Conservation (phyloP, 2,888 invertebrate genomes). For the Calephelis perditalis region DNA sequence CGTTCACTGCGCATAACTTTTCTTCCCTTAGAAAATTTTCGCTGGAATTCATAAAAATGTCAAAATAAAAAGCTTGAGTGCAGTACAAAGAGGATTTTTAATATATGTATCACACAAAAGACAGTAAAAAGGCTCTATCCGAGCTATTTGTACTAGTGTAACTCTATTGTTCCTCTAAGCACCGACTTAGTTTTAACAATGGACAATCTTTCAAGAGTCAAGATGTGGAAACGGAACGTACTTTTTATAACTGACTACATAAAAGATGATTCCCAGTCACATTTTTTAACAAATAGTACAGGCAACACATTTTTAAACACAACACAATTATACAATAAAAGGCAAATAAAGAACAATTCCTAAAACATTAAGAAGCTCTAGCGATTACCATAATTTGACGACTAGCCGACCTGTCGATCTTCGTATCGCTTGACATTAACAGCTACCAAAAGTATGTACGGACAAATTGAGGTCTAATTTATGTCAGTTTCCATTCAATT, state of each 20-base stretch:
- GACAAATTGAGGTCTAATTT: too few species aligned
- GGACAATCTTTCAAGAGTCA: conserved; percentile 11
- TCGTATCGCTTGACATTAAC: too few species aligned
- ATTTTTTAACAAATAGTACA: background rate
- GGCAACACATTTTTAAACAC: too few species aligned
- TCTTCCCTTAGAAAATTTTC: background rate
- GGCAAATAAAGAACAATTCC: too few species aligned
- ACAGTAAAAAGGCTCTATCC: conserved; percentile 19
- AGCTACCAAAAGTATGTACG: too few species aligned
- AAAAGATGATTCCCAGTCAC: background rate
- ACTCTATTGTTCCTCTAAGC: conserved; percentile 19
- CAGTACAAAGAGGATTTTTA: conserved; percentile 27
- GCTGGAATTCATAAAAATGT: conserved; percentile 21
- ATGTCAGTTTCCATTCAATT: too few species aligned
- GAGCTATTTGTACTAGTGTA: conserved; percentile 17
- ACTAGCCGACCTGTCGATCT: too few species aligned
- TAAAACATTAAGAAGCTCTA: too few species aligned
- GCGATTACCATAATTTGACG: too few species aligned
- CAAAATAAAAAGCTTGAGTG: conserved; percentile 24
- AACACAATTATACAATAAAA: too few species aligned
- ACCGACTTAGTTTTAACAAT: conserved; percentile 21
- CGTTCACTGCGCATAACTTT: background rate
- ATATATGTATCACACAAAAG: conserved; percentile 28
- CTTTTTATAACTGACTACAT: conserved; percentile 6
- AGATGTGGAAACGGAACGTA: conserved; percentile 10